A percentile compares a stretch with the other conserved stretches of the same genome.
These are phyloP conservation scores for Amphimallon solstitiale DNA, from an alignment of 2,888 invertebrate genomes.

Conservation along the genomic window DNA sequence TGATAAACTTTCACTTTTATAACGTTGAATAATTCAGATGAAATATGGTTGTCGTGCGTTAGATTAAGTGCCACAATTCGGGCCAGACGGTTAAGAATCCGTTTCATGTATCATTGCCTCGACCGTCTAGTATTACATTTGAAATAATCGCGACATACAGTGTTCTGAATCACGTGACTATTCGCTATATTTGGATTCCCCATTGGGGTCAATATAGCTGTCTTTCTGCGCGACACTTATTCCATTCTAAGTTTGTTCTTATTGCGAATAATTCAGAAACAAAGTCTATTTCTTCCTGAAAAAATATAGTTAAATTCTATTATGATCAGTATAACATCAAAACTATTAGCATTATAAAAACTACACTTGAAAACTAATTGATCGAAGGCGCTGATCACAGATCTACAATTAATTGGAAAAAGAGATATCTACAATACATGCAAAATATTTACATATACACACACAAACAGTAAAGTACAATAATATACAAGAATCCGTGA, in stretches of 20 bases:
- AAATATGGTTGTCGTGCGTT: constrained; percentile 1
- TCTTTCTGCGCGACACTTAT: constrained; percentile 18
- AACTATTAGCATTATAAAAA: too few relatives aligned
- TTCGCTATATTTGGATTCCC: constrained; percentile 29
- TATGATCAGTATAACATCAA: too few relatives aligned
- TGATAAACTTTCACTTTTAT: constrained; percentile 30
- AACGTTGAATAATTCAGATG: not conserved
- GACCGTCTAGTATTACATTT: constrained; percentile 19
- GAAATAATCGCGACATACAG: constrained; percentile 20
- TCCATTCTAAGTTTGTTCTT: constrained; percentile 11
- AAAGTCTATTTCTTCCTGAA: too few relatives aligned
- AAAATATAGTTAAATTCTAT: too few relatives aligned
- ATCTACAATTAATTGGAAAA: too few relatives aligned
- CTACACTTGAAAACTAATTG: too few relatives aligned
- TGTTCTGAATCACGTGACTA: constrained; percentile 22
- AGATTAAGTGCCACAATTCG: constrained; percentile 16
- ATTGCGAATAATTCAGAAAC: not conserved
- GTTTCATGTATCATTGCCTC: constrained; percentile 24
- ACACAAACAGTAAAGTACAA: too few relatives aligned
- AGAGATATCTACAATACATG: too few relatives aligned
- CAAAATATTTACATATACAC: too few relatives aligned
- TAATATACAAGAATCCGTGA: too few relatives aligned
- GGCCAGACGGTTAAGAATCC: constrained; percentile 20
- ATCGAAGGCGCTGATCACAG: too few relatives aligned
- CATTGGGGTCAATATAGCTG: constrained; percentile 26